Evolutionary conservation across 1,140 invertebrate species (phyloP).

Genomic region (Macrocentrus cingulum): DNA sequence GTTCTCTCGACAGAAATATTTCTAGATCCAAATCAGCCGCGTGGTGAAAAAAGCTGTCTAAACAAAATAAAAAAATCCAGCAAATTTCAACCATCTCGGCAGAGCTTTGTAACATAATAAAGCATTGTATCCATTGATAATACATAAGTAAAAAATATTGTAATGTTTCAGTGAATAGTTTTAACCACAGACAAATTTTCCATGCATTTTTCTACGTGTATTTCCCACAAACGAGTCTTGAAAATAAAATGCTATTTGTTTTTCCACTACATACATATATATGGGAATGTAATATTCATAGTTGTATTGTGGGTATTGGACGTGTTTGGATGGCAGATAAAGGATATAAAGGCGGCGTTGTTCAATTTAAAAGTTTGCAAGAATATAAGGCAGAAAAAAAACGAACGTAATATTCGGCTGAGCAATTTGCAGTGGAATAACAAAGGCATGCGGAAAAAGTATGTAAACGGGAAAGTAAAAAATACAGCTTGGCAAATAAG

Average conservation of each 20-base stretch:
- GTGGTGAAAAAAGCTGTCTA: too few species aligned
- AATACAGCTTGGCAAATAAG: too few species aligned
- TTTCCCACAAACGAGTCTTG: neutral
- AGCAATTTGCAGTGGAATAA: constrained; percentile 8
- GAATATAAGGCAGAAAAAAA: neutral
- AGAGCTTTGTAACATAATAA: too few species aligned
- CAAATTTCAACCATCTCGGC: too few species aligned
- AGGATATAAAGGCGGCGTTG: neutral
- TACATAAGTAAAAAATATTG: too few species aligned
- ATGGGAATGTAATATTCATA: constrained; percentile 28
- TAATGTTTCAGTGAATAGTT: too few species aligned
- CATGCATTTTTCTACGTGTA: neutral
- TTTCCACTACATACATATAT: neutral
- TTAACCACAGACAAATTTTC: too few species aligned
- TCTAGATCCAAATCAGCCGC: too few species aligned
- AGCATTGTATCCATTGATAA: too few species aligned
- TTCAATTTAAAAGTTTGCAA: constrained; percentile 24
- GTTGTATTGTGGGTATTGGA: neutral
- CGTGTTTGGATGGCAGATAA: constrained; percentile 2
- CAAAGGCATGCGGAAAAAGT: too few species aligned
- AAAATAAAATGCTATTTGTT: constrained; percentile 21
- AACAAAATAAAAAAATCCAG: too few species aligned
- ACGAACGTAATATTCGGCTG: neutral
- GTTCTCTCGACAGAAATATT: neutral
- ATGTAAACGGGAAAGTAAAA: too few species aligned